Percentiles rank a stretch among this genome's conserved stretches.
Conservation (phyloP, 2,888 invertebrate genomes). For the Mactromeris polynyma region DNA sequence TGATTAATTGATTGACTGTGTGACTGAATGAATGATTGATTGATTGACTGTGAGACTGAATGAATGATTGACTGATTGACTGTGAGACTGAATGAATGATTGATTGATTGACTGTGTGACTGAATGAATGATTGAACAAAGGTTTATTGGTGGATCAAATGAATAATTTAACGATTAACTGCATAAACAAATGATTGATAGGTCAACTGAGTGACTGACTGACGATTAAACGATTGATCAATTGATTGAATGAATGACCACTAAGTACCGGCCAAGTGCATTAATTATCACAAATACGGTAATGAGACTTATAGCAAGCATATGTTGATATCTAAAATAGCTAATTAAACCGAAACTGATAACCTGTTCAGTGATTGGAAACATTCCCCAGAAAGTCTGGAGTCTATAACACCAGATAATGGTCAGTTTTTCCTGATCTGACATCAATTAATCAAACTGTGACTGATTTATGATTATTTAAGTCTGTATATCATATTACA, state of each 20-base stretch:
- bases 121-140: not conserved
- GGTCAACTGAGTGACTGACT: not conserved
- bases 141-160: too few relatives aligned
- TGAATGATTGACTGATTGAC: too few relatives aligned
- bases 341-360: not conserved
- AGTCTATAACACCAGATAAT: not conserved
- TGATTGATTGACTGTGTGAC: not conserved
- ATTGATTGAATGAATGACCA: not conserved
- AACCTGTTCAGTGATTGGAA: constrained; percentile 2
- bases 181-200: not conserved
- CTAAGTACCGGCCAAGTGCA: too few relatives aligned
- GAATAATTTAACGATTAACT: not conserved
- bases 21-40: not conserved
- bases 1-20: not conserved
- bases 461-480: too few relatives aligned
- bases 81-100: too few relatives aligned
- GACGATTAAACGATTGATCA: not conserved
- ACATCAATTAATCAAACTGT: not conserved
- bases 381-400: not conserved
- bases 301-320: not conserved
- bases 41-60: too few relatives aligned
- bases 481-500: too few relatives aligned
- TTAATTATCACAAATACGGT: too few relatives aligned
- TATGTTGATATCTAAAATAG: not conserved
- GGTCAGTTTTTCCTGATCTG: not conserved